Conservation (phyloP, 2,113 vertebrate genomes). For the Pollimyrus isidori region DNA sequence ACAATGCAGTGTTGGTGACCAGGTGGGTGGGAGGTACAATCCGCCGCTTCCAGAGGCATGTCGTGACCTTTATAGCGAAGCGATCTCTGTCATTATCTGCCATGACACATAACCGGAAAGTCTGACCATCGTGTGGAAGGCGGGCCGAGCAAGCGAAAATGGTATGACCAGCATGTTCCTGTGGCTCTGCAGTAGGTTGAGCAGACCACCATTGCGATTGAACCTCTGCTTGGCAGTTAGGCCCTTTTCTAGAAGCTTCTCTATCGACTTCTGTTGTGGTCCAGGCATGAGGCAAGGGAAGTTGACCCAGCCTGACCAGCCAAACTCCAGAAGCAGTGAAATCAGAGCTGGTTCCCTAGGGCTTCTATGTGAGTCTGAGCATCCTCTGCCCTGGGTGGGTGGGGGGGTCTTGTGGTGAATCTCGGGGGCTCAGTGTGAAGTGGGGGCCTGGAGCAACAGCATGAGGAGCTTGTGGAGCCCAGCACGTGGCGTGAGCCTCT, state of each 20-base stretch:
- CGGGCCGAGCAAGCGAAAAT: neutral
- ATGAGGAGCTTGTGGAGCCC: constrained; percentile 20
- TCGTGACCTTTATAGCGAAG: neutral
- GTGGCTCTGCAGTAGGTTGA: neutral
- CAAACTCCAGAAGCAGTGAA: neutral
- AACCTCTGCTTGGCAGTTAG: neutral
- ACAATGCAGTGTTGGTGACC: constrained; percentile 15
- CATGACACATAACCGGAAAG: neutral
- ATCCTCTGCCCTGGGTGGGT: neutral
- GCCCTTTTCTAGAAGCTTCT: neutral
- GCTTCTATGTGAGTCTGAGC: neutral
- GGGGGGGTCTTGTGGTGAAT: neutral
- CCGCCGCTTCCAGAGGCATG: neutral
- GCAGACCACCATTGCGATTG: neutral
- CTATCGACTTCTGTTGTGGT: neutral
- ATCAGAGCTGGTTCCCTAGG: neutral
- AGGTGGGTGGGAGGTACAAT: neutral
- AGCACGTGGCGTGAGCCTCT: neutral
- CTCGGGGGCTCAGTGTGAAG: neutral
- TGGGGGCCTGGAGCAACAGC: neutral
- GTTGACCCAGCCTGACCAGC: neutral
- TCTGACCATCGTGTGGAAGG: too few relatives aligned
- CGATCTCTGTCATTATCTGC: neutral
- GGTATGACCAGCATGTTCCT: neutral
- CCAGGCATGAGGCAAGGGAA: neutral